Evolutionary conservation across 1,140 invertebrate genomes (phyloP).

Genomic region (Berghia stephanieae): DNA sequence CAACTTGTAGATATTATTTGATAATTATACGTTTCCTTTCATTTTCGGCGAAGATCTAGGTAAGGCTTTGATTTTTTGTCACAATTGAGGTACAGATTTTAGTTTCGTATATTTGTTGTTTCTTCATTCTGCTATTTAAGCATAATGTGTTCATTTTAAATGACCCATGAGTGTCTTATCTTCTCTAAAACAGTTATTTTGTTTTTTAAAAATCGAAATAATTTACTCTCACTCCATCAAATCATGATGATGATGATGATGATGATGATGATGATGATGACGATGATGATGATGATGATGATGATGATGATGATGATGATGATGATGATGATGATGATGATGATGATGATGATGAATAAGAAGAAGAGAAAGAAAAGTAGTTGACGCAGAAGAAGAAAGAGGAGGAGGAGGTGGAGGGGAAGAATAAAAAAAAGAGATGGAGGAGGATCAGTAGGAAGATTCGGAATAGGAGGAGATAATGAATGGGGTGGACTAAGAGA

Average conservation of each 20-base stretch:
- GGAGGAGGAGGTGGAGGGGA: too few relatives aligned
- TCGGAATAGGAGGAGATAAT: too few relatives aligned
- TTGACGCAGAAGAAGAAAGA: too few relatives aligned
- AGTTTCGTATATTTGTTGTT: too few relatives aligned
- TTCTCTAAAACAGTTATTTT: neutral
- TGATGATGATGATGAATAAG: neutral
- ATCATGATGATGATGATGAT: conserved; percentile 39
- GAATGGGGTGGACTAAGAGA: too few relatives aligned
- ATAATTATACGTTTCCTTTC: neutral
- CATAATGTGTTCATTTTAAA: neutral
- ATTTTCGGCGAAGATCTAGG: too few relatives aligned
- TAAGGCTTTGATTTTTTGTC: too few relatives aligned
- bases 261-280: conserved; percentile 38
- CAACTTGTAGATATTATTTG: neutral
- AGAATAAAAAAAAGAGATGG: too few relatives aligned
- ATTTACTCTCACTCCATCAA: neutral
- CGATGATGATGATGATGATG: conserved; percentile 36
- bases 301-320: conserved; percentile 33
- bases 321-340: conserved; percentile 27
- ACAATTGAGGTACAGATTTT: too few relatives aligned
- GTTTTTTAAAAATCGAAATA: neutral
- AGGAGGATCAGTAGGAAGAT: too few relatives aligned
- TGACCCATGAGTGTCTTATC: neutral
- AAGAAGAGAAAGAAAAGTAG: neutral
- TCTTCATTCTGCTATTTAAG: neutral